Evolutionary conservation across 1,140 invertebrate genomes (phyloP).

Genomic region (Euura saliciscinereae): DNA sequence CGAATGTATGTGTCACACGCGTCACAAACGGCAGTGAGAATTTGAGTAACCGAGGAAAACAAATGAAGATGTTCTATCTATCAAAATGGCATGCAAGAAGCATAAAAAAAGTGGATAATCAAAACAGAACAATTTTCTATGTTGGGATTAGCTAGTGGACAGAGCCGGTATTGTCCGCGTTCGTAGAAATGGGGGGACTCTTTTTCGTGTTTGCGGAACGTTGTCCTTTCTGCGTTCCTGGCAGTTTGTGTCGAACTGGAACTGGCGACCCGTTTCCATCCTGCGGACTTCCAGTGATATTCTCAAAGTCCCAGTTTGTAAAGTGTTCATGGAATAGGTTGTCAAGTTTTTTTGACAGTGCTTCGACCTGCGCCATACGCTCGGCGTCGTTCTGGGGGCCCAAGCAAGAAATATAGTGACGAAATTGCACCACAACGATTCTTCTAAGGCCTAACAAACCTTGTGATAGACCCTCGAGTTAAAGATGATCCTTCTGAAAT

Average conservation of each 20-base stretch:
- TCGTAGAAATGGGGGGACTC: neutral
- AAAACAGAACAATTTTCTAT: neutral
- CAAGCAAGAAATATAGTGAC: too few relatives aligned
- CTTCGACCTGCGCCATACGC: constrained; percentile 35
- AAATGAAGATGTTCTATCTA: neutral
- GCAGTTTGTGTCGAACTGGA: neutral
- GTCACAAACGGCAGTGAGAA: too few relatives aligned
- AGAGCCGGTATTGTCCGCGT: neutral
- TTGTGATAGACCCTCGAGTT: constrained; percentile 43
- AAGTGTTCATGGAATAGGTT: constrained; percentile 42
- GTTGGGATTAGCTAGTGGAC: neutral
- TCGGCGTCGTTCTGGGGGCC: constrained; percentile 35
- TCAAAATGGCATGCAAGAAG: neutral
- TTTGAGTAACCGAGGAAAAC: neutral
- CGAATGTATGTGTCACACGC: too few relatives aligned
- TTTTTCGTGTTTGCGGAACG: constrained; percentile 1
- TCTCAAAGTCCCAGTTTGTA: constrained; percentile 36
- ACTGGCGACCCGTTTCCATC: neutral
- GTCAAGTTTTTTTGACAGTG: constrained; percentile 39
- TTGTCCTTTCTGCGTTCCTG: neutral
- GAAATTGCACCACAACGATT: neutral
- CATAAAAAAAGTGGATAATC: neutral
- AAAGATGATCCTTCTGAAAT: constrained; percentile 44
- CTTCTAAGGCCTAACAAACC: constrained; percentile 25
- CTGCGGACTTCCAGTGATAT: constrained; percentile 10